Base-by-base conservation (phyloP, 2,797 vertebrate genomes). In the Argyrosomus regius region DNA sequence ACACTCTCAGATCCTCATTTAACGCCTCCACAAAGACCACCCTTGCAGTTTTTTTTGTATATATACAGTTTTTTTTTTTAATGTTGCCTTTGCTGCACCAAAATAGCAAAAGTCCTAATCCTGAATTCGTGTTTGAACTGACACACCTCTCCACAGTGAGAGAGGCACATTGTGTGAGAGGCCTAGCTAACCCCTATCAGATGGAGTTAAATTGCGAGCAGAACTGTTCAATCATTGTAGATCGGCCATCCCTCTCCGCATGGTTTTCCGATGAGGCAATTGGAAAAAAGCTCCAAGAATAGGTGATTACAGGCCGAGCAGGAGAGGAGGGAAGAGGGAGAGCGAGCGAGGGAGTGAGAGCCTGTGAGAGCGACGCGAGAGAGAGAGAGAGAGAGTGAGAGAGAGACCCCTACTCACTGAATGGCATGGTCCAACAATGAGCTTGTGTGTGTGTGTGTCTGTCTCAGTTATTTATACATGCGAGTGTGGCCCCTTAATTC, bases 201-300 rank as follows among this genome's bases (percentile, higher is more conserved):
- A 95, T 93, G 90, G 88, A 90, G 87, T 82, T 92, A 89, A 94
- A 94, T 92, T 93, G 91, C 74, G 76, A 94, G 92, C 94, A 94
- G 89, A 94, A 91, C 87, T 80, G 91, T 93, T 94, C 91, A 93
- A 89, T 94, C 92, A 84, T 35, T 69, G 88, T 66, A 78, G 84
- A 93, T 92, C 83, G 80, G 87, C 92, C 78, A 77, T 93, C 93
- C 93, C 91, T 85, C 90, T 77, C 84, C 6, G 75, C 94, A 85
- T 95, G 94, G 88, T 90, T 95, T 94, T 93, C 93, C 89, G 87
- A 94, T 96, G 95, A 96, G 93, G 94, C 93, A 95, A 95, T 88
- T 92, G 95, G 95, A 95, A 95, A 93, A 95, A 95, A 89, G 88
- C 91, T 94, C 94, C 93, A 94, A 93, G 92, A 95, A 96, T 95